Conservation (phyloP, 2,113 vertebrate species). For the Candoia aspera region DNA sequence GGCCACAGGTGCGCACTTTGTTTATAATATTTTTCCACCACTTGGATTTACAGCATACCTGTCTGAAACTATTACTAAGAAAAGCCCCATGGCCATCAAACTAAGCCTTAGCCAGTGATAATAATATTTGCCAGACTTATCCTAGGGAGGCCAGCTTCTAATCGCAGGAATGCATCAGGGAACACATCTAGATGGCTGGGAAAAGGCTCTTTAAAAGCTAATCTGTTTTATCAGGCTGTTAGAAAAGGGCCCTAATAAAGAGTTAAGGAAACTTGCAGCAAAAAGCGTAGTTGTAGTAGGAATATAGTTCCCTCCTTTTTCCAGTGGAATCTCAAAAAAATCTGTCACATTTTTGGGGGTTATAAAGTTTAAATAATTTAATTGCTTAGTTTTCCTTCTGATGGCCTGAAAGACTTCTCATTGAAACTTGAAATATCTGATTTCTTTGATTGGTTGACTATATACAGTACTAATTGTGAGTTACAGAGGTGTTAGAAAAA, state of each 20-base stretch:
- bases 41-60: background rate
- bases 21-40: background rate
- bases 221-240: background rate
- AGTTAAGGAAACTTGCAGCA: background rate
- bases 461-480: too few species aligned
- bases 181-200: background rate
- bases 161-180: background rate
- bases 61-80: background rate
- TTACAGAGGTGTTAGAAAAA: too few species aligned
- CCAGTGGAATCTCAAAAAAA: background rate
- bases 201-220: background rate
- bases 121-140: background rate
- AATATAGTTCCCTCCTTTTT: background rate
- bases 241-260: background rate
- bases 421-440: background rate
- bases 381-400: background rate
- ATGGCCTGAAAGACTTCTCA: too few species aligned
- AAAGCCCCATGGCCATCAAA: background rate
- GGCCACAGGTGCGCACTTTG: background rate
- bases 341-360: background rate
- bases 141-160: background rate
- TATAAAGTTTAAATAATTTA: background rate
- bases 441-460: background rate
- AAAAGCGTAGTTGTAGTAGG: background rate
- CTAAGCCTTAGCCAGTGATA: background rate